Percentiles rank a stretch among this genome's conserved stretches.
phyloP scores from a whole-genome alignment of 2,113 vertebrate species.

The Halcyon senegalensis region DNA sequence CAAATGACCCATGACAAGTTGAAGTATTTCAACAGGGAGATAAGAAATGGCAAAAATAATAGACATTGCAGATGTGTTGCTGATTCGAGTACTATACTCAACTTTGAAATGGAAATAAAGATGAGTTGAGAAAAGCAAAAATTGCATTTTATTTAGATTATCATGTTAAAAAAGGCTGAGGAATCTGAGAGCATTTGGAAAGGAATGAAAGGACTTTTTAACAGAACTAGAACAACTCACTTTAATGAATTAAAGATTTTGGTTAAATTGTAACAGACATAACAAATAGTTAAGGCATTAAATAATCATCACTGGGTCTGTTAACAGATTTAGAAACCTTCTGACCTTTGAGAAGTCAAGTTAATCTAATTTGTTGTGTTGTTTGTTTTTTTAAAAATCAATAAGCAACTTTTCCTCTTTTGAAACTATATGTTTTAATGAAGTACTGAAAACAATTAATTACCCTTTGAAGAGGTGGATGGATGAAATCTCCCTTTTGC shows the following conservation, averaged over 20 bases:
- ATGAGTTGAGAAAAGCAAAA: constrained; percentile 14
- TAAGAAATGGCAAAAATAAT: constrained; percentile 36
- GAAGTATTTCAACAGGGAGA: background rate
- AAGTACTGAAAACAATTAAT: constrained; percentile 38
- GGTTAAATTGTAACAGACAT: constrained; percentile 51
- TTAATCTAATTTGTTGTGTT: constrained; percentile 37
- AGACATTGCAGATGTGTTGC: background rate
- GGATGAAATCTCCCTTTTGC: background rate
- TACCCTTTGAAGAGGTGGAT: background rate
- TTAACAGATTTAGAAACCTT: constrained; percentile 51
- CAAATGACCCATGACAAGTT: constrained; percentile 7
- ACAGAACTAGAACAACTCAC: constrained; percentile 17
- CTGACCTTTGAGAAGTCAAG: constrained; percentile 44
- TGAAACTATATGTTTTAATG: constrained; percentile 6
- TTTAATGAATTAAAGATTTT: constrained; percentile 69
- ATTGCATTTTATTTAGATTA: constrained; percentile 42
- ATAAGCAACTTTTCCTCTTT: constrained; percentile 4
- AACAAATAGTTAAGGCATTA: constrained; percentile 66
- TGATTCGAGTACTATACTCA: background rate
- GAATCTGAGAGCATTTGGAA: constrained; percentile 48
- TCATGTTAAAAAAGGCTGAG: background rate
- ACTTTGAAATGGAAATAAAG: constrained; percentile 62
- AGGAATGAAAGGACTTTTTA: constrained; percentile 45
- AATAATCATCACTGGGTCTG: constrained; percentile 46
- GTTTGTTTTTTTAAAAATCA: background rate